phyloP scores from a whole-genome alignment of 2,113 vertebrate species.

The Porphyrio hochstetteri region DNA sequence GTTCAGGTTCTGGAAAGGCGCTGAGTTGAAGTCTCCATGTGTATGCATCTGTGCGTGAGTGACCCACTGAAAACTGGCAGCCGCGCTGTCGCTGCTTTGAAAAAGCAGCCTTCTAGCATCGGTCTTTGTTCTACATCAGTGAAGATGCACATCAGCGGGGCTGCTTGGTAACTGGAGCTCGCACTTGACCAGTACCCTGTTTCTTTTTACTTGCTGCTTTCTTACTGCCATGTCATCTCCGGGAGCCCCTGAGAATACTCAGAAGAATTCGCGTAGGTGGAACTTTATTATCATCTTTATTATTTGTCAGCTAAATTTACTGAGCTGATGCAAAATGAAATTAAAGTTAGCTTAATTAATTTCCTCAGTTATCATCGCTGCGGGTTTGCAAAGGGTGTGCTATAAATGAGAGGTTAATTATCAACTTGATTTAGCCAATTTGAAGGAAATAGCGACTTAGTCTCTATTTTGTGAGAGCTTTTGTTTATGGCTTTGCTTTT shows the following conservation, averaged over 20 bases:
- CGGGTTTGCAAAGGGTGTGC: conserved; percentile 11
- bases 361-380: conserved; percentile 18
- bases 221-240: conserved; percentile 84
- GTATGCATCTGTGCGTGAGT: conserved; percentile 37
- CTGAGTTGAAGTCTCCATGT: conserved; percentile 56
- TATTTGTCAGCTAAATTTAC: conserved; percentile 29
- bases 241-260: conserved; percentile 78
- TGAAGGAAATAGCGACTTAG: not conserved
- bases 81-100: conserved; percentile 36
- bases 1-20: conserved; percentile 68
- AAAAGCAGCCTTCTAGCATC: conserved; percentile 58
- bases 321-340: not conserved
- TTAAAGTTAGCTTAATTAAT: conserved; percentile 47
- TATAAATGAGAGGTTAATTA: conserved; percentile 45
- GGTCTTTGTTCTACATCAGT: conserved; percentile 73
- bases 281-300: conserved; percentile 69
- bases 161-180: conserved; percentile 73
- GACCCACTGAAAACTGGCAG: conserved; percentile 62
- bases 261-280: conserved; percentile 84
- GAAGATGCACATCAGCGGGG: conserved; percentile 75
- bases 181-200: conserved; percentile 59
- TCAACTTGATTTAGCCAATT: conserved; percentile 29
- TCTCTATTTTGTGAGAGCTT: not conserved
- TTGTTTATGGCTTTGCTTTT: conserved; percentile 46
- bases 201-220: conserved; percentile 66